Evolutionary conservation across 2,797 vertebrate species (phyloP).

Genomic region (Pseudomugil tenellus): DNA sequence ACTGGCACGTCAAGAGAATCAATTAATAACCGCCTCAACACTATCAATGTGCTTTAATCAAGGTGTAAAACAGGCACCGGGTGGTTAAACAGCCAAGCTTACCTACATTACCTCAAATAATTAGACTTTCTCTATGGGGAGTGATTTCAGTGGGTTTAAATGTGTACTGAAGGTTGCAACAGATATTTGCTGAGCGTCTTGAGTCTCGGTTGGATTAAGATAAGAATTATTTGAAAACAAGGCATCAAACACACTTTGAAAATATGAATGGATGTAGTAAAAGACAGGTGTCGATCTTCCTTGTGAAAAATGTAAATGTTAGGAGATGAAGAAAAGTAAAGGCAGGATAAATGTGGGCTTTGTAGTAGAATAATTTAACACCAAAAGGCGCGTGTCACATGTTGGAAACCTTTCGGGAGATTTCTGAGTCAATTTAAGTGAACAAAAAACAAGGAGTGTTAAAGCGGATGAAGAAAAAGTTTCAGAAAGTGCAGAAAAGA

Average conservation of each 20-base stretch:
- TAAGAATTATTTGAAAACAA: not conserved
- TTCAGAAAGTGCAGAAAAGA: not conserved
- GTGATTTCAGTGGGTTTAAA: not conserved
- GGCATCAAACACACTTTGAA: constrained; percentile 10
- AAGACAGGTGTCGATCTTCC: not conserved
- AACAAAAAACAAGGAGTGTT: not conserved
- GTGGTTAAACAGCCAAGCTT: constrained; percentile 42
- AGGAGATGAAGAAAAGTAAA: constrained; percentile 3
- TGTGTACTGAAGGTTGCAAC: constrained; percentile 8
- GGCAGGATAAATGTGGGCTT: constrained; percentile 5
- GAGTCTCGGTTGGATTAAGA: constrained; percentile 8
- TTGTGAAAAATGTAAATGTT: constrained; percentile 4
- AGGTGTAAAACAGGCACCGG: constrained; percentile 35
- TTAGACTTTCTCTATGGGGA: constrained; percentile 29
- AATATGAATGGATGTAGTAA: not conserved
- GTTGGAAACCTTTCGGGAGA: constrained; percentile 9
- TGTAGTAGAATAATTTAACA: constrained; percentile 9
- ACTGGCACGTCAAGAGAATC: constrained; percentile 19
- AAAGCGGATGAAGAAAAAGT: not conserved
- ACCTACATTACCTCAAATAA: constrained; percentile 45
- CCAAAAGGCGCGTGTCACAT: constrained; percentile 27
- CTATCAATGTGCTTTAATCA: constrained; percentile 26
- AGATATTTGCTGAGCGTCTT: constrained; percentile 4
- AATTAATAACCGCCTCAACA: constrained; percentile 38
- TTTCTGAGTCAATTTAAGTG: constrained; percentile 1